Percentiles rank a stretch among this genome's conserved stretches.
Evolutionary conservation across 2,113 vertebrate species (phyloP).

Genomic region (Nannobrachium achirus): DNA sequence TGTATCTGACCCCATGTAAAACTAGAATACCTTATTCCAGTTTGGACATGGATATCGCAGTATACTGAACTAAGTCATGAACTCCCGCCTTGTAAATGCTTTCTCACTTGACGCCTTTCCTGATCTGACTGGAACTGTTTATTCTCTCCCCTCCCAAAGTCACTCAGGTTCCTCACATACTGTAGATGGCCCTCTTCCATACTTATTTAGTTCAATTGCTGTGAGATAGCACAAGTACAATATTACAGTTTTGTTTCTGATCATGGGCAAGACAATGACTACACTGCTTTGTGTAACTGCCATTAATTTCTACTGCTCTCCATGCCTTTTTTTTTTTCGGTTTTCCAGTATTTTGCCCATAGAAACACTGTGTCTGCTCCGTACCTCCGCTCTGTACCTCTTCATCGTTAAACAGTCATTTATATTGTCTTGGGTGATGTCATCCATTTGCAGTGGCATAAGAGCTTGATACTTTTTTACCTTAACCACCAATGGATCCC

Average conservation of each 20-base stretch:
- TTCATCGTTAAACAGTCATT: background rate
- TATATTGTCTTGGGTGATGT: background rate
- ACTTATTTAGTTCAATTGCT: background rate
- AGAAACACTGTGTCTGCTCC: background rate
- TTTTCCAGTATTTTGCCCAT: background rate
- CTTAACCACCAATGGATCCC: no score
- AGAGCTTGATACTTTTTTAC: no score
- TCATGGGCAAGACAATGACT: background rate
- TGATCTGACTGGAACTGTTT: conserved; percentile 58
- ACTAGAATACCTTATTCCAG: conserved; percentile 8
- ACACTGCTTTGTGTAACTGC: background rate
- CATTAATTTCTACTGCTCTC: background rate
- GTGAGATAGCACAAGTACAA: background rate
- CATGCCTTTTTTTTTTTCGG: background rate
- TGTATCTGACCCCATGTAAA: background rate
- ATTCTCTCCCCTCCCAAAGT: conserved; percentile 1
- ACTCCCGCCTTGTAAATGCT: conserved; percentile 8
- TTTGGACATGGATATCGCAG: conserved; percentile 11
- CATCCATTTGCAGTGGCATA: no score
- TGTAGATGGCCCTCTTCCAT: conserved; percentile 40
- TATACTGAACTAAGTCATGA: conserved; percentile 22
- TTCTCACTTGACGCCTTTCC: conserved; percentile 24
- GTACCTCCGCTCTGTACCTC: background rate
- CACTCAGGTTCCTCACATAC: conserved; percentile 69
- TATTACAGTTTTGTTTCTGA: background rate